Evolutionary conservation across 2,797 vertebrate species (phyloP).

Genomic region (Sarcoramphus papa): DNA sequence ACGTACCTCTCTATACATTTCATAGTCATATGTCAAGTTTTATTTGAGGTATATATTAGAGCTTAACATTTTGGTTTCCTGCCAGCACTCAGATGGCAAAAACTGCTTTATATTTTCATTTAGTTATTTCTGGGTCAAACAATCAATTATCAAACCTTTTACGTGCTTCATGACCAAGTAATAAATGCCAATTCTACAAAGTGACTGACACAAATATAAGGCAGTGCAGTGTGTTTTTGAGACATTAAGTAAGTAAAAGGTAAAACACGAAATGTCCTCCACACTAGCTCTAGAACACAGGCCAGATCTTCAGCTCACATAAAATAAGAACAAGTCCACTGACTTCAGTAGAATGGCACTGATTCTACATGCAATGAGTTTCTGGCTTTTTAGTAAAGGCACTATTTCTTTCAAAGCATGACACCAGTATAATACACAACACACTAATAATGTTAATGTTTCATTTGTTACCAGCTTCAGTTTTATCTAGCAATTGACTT

Average conservation of each 20-base stretch:
- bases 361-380: background rate
- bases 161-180: background rate
- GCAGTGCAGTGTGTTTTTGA: background rate
- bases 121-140: background rate
- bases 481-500: background rate
- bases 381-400: background rate
- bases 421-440: background rate
- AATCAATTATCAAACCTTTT: background rate
- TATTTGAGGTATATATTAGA: background rate
- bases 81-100: background rate
- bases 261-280: slow-evolving; percentile 18
- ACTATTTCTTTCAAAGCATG: background rate
- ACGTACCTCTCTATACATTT: background rate
- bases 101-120: background rate
- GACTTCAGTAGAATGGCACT: background rate
- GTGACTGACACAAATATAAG: slow-evolving; percentile 13
- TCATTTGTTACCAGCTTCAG: background rate
- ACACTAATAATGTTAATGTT: background rate
- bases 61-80: background rate
- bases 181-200: slow-evolving; percentile 45
- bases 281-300: background rate
- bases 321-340: background rate
- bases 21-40: background rate
- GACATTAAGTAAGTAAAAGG: slow-evolving; percentile 31
- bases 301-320: background rate